Conservation (phyloP, 2,888 invertebrate genomes). For the Hirudinaria manillensis region DNA sequence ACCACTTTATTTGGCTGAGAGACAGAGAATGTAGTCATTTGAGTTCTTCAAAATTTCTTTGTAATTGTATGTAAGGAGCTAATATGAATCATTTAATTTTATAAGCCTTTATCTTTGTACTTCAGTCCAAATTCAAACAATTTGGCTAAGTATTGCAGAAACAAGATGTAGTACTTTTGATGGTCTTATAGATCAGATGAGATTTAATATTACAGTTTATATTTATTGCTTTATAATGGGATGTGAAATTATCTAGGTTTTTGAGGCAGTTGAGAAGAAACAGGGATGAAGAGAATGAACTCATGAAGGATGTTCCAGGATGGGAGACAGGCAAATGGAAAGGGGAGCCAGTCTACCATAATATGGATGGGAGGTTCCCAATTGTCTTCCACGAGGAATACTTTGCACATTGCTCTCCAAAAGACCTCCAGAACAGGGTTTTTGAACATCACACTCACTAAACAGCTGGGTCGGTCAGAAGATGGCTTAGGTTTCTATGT, state of each 20-base stretch:
- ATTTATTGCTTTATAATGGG: background rate
- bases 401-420: slow-evolving; percentile 34
- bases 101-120: background rate
- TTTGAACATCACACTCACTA: too few relatives aligned
- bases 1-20: slow-evolving; percentile 74
- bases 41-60: background rate
- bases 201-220: background rate
- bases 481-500: too few relatives aligned
- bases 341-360: slow-evolving; percentile 74
- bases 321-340: slow-evolving; percentile 87
- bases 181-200: background rate
- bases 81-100: background rate
- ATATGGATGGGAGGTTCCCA: slow-evolving; percentile 60
- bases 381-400: slow-evolving; percentile 37
- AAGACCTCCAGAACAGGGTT: too few relatives aligned
- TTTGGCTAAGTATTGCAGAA: background rate
- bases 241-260: slow-evolving; percentile 51
- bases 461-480: too few relatives aligned
- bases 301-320: slow-evolving; percentile 82
- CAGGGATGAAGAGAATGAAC: slow-evolving; percentile 73
- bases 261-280: slow-evolving; percentile 73
- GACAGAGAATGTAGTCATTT: slow-evolving; percentile 67
- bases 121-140: too few relatives aligned
- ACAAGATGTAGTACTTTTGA: background rate
- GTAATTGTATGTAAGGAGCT: background rate